Evolutionary conservation across 1,140 invertebrate genomes (phyloP).

Genomic region (Ylistrum balloti): DNA sequence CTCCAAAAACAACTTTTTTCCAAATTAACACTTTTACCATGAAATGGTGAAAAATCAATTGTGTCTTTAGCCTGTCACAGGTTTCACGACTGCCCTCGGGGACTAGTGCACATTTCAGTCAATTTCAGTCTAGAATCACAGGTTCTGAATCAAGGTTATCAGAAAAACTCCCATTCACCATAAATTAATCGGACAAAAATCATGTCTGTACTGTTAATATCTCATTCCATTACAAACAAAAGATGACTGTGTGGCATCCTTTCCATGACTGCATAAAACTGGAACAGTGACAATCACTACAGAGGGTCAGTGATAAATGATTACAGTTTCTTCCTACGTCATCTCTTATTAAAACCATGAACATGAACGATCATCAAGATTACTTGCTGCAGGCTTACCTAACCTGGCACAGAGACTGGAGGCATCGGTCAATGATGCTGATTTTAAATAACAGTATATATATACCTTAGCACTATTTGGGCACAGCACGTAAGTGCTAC

Average conservation of each 20-base stretch:
- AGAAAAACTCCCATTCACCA: slow-evolving; percentile 12
- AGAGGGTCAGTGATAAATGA: slow-evolving; percentile 4
- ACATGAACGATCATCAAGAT: slow-evolving; percentile 16
- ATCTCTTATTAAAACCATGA: slow-evolving; percentile 8
- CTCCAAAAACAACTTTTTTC: neutral
- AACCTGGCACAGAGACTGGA: neutral
- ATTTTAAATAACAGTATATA: slow-evolving; percentile 40
- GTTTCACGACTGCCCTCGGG: neutral
- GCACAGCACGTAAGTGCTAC: neutral
- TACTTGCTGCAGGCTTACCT: neutral
- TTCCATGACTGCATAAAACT: neutral
- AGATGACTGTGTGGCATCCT: neutral
- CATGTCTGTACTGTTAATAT: neutral
- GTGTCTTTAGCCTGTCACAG: neutral
- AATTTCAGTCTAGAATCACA: neutral
- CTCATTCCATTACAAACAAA: slow-evolving; percentile 27
- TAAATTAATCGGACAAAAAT: neutral
- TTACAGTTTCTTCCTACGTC: neutral
- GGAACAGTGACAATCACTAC: neutral
- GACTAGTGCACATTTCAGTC: neutral
- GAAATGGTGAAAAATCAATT: neutral
- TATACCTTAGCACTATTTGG: slow-evolving; percentile 9
- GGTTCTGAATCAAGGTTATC: neutral
- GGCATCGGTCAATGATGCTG: neutral
- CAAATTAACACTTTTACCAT: neutral